Evolutionary conservation across 2,797 vertebrate species (phyloP), one percentile per base, ranked within the genome.

Genomic region (Bufotes viridis): DNA sequence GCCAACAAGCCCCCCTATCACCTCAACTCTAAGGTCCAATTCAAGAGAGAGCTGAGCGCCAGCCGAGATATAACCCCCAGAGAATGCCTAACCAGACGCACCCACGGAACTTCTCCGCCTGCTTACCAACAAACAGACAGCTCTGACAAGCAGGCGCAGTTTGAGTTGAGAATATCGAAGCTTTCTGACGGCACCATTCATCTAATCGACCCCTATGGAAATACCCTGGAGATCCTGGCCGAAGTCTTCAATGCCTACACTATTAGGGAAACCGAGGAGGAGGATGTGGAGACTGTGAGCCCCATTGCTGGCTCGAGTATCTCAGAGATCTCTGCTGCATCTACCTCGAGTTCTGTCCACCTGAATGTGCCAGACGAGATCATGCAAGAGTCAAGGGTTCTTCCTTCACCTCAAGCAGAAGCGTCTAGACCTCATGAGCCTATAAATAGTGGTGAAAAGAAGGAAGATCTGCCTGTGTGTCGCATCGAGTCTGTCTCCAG

Each of bases 201-300:
- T 12, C 53, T 89, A 0, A 72, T 89, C 1, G 88, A 89, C 20
- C 13, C 88, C 0, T 89, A 83, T 74, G 88, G 88, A 18, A 89
- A 89, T 58, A 86, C 88, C 0, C 9, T 89, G 3, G 88, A 89
- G 26, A 78, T 89, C 22, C 24, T 89, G 29, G 78, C 80, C 7
- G 88, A 89, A 5, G 88, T 89, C 14, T 89, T 89, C 15, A 83
- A 63, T 29, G 24, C 42, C 0, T 86, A 87, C 22, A 70, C 88
- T 8, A 60, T 51, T 0, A 49, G 49, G 15, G 84, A 34, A 18
- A 1, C 69, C 0, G 58, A 75, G 0, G 18, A 70, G 18, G 58
- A 20, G 13, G 63, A 63, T 0, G 57, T 13, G 29, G 26, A 20
- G n/a, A 20, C 18, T 11, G 3, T 22, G 53, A 83, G 22, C 11